Percentiles rank a stretch among this genome's conserved stretches.
Conservation (phyloP, 2,113 vertebrate genomes). For the Bubo bubo region DNA sequence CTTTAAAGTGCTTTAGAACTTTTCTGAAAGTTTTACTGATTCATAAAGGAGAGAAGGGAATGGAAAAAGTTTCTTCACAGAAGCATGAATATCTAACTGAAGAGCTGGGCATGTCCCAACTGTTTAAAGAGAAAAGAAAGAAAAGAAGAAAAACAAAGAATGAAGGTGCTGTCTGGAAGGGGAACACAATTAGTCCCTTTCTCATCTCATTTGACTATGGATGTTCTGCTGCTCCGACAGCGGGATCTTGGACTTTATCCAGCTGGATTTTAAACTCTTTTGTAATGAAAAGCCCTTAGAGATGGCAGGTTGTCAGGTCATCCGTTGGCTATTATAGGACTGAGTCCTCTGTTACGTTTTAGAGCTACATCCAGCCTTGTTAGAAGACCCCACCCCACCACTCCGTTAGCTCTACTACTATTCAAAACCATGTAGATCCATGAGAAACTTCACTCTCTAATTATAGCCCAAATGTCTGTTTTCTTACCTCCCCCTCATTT, state of each 20-base stretch:
- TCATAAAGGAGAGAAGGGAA: background rate
- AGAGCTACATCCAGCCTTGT: background rate
- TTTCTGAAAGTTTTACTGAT: background rate
- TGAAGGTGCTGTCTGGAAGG: background rate
- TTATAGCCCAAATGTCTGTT: background rate
- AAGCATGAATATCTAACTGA: background rate
- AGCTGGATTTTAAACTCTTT: background rate
- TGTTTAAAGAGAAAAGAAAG: background rate
- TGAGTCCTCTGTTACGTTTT: background rate
- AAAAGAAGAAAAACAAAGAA: too few species aligned
- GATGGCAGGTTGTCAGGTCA: background rate
- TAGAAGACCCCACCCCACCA: background rate
- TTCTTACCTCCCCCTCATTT: background rate
- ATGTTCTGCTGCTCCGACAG: background rate
- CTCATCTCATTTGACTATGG: background rate
- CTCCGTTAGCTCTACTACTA: accelerated
- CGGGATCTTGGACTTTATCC: background rate
- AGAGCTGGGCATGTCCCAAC: background rate
- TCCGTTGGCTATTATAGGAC: accelerated
- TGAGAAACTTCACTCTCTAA: background rate
- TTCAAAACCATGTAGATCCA: background rate
- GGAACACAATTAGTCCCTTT: too few species aligned
- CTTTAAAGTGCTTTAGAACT: background rate
- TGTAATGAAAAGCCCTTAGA: background rate
- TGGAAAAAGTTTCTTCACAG: background rate